A percentile compares a stretch with the other conserved stretches of the same genome.
These are phyloP conservation scores for Standfussiana lucernea DNA, from an alignment of 2,888 invertebrate species.

Conservation along the genomic window DNA sequence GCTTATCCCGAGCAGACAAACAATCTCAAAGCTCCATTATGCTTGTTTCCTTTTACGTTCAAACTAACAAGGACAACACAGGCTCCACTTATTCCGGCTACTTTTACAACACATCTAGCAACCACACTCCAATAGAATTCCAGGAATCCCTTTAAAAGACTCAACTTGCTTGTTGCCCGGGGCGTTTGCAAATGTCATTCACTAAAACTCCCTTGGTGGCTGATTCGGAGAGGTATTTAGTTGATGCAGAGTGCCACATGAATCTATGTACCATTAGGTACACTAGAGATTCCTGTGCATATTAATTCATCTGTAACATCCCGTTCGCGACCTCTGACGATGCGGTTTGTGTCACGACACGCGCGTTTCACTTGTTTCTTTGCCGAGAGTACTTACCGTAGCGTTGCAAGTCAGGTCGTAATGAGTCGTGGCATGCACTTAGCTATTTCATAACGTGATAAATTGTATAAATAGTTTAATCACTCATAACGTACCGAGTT, in stretches of 20 bases:
- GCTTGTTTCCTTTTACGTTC: neutral
- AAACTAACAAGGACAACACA: neutral
- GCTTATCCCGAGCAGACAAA: neutral
- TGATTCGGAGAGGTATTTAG: too few species aligned
- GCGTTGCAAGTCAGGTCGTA: neutral
- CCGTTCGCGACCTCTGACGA: neutral
- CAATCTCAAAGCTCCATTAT: neutral
- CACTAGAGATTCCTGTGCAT: neutral
- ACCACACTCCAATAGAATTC: neutral
- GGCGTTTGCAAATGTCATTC: conserved; percentile 33
- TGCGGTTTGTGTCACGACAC: neutral
- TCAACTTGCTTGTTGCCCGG: neutral
- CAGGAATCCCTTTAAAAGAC: neutral
- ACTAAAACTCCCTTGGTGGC: neutral
- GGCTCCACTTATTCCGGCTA: neutral
- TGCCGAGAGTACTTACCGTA: neutral
- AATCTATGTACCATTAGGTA: conserved; percentile 27
- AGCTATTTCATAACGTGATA: neutral
- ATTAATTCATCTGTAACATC: neutral
- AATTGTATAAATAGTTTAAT: too few species aligned
- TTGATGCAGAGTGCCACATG: neutral
- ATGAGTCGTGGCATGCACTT: neutral
- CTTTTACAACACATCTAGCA: neutral
- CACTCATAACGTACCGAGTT: neutral
- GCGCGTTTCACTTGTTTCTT: neutral